These are phyloP conservation scores for Archips crataeganus DNA, from an alignment of 2,888 invertebrate species.

Conservation along the genomic window DNA sequence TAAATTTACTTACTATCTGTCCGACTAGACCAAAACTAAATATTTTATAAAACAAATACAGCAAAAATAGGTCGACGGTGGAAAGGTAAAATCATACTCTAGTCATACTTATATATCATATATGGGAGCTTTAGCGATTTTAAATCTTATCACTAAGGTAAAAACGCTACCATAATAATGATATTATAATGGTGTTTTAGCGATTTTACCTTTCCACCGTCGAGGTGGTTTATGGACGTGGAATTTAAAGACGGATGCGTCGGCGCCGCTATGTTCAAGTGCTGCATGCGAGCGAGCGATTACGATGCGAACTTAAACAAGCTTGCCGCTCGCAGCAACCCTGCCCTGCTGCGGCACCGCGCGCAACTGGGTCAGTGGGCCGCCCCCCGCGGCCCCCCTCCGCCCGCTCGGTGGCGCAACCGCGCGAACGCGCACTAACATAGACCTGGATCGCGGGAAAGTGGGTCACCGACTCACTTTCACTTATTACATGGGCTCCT, in stretches of 20 bases:
- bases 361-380: conserved; percentile 94
- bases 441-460: conserved; percentile 97
- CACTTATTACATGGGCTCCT: conserved; percentile 94
- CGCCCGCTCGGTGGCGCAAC: conserved; percentile 84
- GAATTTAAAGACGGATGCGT: conserved; percentile 21
- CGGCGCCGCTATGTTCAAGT: conserved; percentile 44
- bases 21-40: too few species aligned
- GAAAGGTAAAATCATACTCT: too few species aligned
- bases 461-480: conserved; percentile 96
- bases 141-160: too few species aligned
- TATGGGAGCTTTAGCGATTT: too few species aligned
- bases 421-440: conserved; percentile 89
- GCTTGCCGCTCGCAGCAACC: conserved; percentile 81
- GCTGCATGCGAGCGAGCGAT: conserved; percentile 58
- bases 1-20: too few species aligned
- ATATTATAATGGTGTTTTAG: too few species aligned
- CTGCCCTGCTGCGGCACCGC: conserved; percentile 87
- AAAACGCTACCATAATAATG: too few species aligned
- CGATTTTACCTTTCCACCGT: too few species aligned
- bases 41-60: too few species aligned
- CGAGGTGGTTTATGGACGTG: neutral
- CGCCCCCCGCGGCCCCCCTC: conserved; percentile 85
- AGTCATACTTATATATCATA: too few species aligned
- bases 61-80: too few species aligned
- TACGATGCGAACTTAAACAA: conserved; percentile 78